Evolutionary conservation across 2,113 vertebrate species (phyloP), one percentile per base, ranked within the genome.

Genomic region (Melanotaenia duboulayi): DNA sequence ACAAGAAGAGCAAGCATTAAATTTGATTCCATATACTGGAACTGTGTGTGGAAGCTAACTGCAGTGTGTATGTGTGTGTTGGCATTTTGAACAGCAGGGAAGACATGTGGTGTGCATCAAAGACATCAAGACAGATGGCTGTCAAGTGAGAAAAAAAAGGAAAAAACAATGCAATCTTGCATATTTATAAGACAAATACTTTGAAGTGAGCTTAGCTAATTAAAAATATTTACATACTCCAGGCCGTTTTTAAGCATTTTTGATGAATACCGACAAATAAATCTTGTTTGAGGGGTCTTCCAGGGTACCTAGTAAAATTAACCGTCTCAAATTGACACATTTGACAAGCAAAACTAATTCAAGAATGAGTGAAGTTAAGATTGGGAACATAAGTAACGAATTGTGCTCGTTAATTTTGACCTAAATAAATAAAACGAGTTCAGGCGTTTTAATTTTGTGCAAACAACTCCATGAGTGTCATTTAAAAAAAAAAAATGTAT

Each of bases 151-250:
- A 44, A 63, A 61, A 64, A 76, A 63, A 59, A 24, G 40, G 52
- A 70, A 76, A 66, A 56, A 35, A 89, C 78, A 89, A 87, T 78
- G 54, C 70, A 74, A 81, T 11, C 17, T 62, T 88, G 78, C 71
- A 93, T 93, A 93, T 93, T 90, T 81, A 93, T 92, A 65, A 84
- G 73, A 62, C 35, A 48, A 70, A 83, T 61, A 62, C 91, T 93
- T 93, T 93, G 90, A 92, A 90, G 87, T 91, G 54, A 11, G 72
- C 88, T 90, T 88, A 88, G 82, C 74, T 84, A 77, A 91, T 92
- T 83, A 71, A 81, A 87, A 82, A 71, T 84, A 89, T 85, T 89
- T 83, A 86, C 89, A 90, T 84, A 86, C 69, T 82, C 1, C 1
- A 81, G 72, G 65, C 62, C 50, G 46, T 82, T 78, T 82, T 86